phyloP scores from a whole-genome alignment of 2,888 invertebrate species.

The Slavum lentiscoides region DNA sequence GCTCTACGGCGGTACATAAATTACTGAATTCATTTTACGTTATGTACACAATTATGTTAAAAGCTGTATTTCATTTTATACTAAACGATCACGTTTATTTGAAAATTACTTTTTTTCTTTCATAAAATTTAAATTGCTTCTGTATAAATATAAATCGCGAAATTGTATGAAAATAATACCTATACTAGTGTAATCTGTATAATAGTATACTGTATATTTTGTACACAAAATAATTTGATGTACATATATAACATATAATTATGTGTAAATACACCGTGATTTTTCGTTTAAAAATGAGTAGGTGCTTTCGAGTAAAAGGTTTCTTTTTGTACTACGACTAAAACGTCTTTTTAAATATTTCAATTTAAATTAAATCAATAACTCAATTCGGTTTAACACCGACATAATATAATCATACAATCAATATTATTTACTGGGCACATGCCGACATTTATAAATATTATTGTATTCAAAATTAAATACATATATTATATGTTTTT shows the following conservation, averaged over 20 bases:
- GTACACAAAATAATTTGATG: not conserved
- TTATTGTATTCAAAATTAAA: too few species aligned
- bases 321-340: not conserved
- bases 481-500: too few species aligned
- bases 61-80: too few species aligned
- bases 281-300: not conserved
- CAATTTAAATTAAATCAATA: too few species aligned
- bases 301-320: not conserved
- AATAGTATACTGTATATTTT: not conserved
- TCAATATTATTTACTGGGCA: not conserved
- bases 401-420: not conserved
- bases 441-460: not conserved
- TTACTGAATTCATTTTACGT: too few species aligned
- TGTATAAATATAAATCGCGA: not conserved
- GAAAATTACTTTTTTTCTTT: not conserved
- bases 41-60: too few species aligned
- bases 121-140: not conserved
- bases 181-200: slow-evolving; percentile 7
- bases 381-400: not conserved
- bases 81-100: not conserved
- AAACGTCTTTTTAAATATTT: slow-evolving; percentile 6
- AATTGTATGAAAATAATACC: too few species aligned
- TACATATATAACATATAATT: not conserved
- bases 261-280: not conserved
- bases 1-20: too few species aligned